Base-by-base conservation (phyloP, 1,140 invertebrate species). In the Drosophila mauritiana region DNA sequence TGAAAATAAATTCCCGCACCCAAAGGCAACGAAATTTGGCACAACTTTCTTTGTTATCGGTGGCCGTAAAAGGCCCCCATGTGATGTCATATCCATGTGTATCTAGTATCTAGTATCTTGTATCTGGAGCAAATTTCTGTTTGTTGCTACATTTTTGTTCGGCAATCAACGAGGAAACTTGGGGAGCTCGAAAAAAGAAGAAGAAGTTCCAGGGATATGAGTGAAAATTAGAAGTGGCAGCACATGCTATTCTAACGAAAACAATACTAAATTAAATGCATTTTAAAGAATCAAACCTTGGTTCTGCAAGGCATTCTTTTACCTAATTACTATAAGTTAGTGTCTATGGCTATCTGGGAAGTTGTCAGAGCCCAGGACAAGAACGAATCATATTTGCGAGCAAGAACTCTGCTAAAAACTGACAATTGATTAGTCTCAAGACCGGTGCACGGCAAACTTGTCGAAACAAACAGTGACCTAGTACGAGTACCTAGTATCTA, bases 1-100 rank as follows among this genome's bases (percentile, higher is more conserved):
- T 76, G 59, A 59, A 72, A 52, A 72, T 80, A 72, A 80, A 80
- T 76, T 74, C 52, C n/a, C 15, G 8, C 17, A 13, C 17, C 57
- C 52, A 15, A n/a, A 20, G 13, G 13, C 8, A 22, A 40, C 12
- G 49, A 40, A 64, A 52, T 52, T 27, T 27, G 13, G 34, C 42
- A 36, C 54, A 59, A 73, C 61, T 78, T 78, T 39, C 55, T 63
- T 52, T 78, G 67, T 73, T 79, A 78, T 78, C 76, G 52, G 25
- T 46, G 55, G 49, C 69, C 45, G 45, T 56, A 61, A 61, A 72
- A 58, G 4, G 46, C 25, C 25, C 46, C 25, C 46, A 49, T 49
- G 46, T 49, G 46, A 49, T 49, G 25, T 49, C 76, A 78, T 59
- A 58, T 36, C 39, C 58, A 52, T 7, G 43, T 12, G 43, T 57